These are phyloP conservation scores for Lucifuga dentata DNA, from an alignment of 2,113 vertebrate genomes.

Conservation along the genomic window DNA sequence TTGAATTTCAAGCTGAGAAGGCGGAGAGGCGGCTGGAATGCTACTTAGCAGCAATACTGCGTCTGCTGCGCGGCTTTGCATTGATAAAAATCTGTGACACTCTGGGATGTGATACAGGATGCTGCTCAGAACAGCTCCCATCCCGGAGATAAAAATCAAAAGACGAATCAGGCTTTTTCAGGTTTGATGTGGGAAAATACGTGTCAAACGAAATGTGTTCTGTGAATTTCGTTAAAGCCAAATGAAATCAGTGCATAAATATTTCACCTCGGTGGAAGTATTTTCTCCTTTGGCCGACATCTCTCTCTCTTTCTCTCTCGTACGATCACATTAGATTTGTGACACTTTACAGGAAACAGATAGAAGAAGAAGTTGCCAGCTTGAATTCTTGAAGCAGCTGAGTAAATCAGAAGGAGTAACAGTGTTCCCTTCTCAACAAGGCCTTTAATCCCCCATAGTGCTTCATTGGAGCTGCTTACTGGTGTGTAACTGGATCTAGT, in stretches of 20 bases:
- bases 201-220: constrained; percentile 21
- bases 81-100: constrained; percentile 24
- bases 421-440: neutral
- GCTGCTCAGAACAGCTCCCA: constrained; percentile 5
- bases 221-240: constrained; percentile 48
- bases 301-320: neutral
- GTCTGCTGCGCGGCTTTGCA: constrained; percentile 35
- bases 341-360: constrained; percentile 26
- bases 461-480: constrained; percentile 4
- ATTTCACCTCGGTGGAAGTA: constrained; percentile 27
- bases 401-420: neutral
- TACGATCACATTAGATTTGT: neutral
- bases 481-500: neutral
- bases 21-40: constrained; percentile 68
- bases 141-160: constrained; percentile 23
- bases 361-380: neutral
- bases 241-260: constrained; percentile 21
- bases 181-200: constrained; percentile 36
- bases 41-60: constrained; percentile 40
- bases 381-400: constrained; percentile 1
- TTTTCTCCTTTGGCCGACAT: neutral
- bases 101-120: constrained; percentile 25
- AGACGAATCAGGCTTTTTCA: neutral
- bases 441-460: neutral
- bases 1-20: constrained; percentile 68